Evolutionary conservation across 2,797 vertebrate genomes (phyloP), one percentile per base, ranked within the genome.

Genomic region (Eulemur mongoz): DNA sequence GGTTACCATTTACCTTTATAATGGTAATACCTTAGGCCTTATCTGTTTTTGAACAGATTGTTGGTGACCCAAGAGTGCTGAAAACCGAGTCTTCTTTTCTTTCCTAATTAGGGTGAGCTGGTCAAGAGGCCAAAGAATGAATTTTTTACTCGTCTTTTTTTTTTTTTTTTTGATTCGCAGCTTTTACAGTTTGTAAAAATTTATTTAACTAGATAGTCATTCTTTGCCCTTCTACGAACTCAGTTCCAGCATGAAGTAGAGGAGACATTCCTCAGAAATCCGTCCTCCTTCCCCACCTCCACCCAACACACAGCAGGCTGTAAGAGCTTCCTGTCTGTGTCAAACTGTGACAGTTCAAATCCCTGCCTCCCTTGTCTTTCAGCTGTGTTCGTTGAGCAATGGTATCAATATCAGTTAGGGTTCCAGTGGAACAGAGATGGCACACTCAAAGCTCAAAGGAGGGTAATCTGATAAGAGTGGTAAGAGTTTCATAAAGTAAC

Each of bases 151-250:
- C 15, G 38, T 57, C 18, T 91, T 69, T 78, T 85, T 92, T 50
- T 50, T n/a, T 43, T 27, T 73, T 79, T 85, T 63, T 59, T 35
- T 45, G 65, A 54, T 11, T 80, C 18, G 59, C 78, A 57, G 12
- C 22, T 82, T 84, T 54, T 27, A 54, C 92, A 85, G 82, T 91
- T 88, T 96, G 48, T 76, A 88, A 40, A 93, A 91, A 91, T 54
- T 17, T 73, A 15, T 72, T 88, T 61, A 88, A 73, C 48, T 43
- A 69, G 38, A 59, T 82, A 13, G 10, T 43, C 7, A 25, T 57
- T 67, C 30, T 88, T 79, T 87, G 52, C 32, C 20, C 23, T 75
- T 89, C 17, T 81, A 30, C 75, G 76, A 40, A 88, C 13, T 92
- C 32, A 72, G 8, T 70, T 92, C 73, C 54, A 88, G 93, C 80